Percentiles rank a stretch among this genome's conserved stretches.
Evolutionary conservation across 2,888 invertebrate genomes (phyloP).

Genomic region (Andrena fulva): DNA sequence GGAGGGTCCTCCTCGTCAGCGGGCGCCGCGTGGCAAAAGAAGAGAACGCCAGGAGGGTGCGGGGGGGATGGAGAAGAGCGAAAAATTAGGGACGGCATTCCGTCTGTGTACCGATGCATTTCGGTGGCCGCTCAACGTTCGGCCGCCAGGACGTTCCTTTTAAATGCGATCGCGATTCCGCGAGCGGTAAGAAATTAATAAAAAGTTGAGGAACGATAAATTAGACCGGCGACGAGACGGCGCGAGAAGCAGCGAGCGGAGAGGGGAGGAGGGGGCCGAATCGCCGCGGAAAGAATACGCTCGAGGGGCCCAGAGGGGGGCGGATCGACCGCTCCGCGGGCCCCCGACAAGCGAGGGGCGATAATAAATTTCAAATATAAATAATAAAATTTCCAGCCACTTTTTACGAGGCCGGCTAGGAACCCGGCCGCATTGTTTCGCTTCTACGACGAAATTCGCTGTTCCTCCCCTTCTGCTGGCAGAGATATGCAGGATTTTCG

Average conservation of each 20-base stretch:
- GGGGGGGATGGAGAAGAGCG: slow-evolving; percentile 57
- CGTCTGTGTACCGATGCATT: slow-evolving; percentile 74
- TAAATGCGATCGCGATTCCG: slow-evolving; percentile 77
- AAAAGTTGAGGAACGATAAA: slow-evolving; percentile 85
- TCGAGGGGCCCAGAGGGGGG: slow-evolving; percentile 2
- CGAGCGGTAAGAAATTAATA: slow-evolving; percentile 84
- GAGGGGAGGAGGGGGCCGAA: slow-evolving; percentile 3
- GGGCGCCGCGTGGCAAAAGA: slow-evolving; percentile 50
- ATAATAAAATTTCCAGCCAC: slow-evolving; percentile 75
- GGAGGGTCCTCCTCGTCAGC: slow-evolving; percentile 19
- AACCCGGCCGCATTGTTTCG: slow-evolving; percentile 37
- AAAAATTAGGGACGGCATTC: slow-evolving; percentile 76
- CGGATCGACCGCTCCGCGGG: slow-evolving; percentile 30
- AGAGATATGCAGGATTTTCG: background rate
- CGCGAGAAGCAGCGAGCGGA: slow-evolving; percentile 63
- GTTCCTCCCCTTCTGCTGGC: background rate
- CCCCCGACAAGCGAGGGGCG: slow-evolving; percentile 70
- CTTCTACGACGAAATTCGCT: slow-evolving; percentile 12
- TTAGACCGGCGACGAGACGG: slow-evolving; percentile 80
- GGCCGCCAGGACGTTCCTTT: slow-evolving; percentile 63
- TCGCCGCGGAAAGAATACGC: slow-evolving; percentile 43
- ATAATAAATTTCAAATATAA: slow-evolving; percentile 84
- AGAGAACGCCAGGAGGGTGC: slow-evolving; percentile 28
- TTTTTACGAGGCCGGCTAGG: slow-evolving; percentile 61
- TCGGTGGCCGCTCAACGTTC: slow-evolving; percentile 64